Base-by-base conservation (phyloP, 2,888 invertebrate genomes). In the Drosophila testacea region DNA sequence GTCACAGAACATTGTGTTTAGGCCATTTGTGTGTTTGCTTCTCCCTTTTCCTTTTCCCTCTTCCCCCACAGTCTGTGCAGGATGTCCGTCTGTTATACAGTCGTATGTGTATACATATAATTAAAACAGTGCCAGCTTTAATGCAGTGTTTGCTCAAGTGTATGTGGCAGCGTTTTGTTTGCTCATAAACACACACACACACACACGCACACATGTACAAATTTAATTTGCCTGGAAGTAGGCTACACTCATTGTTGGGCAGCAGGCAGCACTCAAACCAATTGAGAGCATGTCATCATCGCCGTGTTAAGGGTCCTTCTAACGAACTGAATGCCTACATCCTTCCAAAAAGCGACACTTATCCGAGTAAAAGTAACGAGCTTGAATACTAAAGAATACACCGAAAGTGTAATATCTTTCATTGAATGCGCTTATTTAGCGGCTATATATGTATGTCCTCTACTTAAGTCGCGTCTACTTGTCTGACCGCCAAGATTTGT, bases 151-250 rank as follows among this genome's bases (percentile, higher is more conserved):
- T 86, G 81, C 67, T 78, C 69, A 81, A 88, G 86, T 88, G 70
- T 76, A 51, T 54, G 59, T 1, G 36, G 75, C 50, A 68, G 44
- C 77, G 50, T 56, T 82, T 77, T 74, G 80, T 71, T 67, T 66
- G 80, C 50, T 61, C 73, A 55, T 73, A 73, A 68, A 55, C 72
- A 59, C 44, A 42, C 50, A 16, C 9, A 32, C 6, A 6, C 7
- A 32, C 32, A 32, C 30, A 1, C 30, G 2, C 6, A 32, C 22
- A 38, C n/a, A 39, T 51, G 27, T 30, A 47, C 11, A 61, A 80
- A 79, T 79, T 79, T 34, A 79, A 76, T 77, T 79, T 79, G 85
- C 73, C 88, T 62, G 72, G 52, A 88, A 85, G 83, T 83, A 81
- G 81, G 81, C 83, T 88, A 77, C 82, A 81, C 70, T 55, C 27